These are phyloP conservation scores for Thermophis baileyi DNA, from an alignment of 2,113 vertebrate species.

Conservation along the genomic window DNA sequence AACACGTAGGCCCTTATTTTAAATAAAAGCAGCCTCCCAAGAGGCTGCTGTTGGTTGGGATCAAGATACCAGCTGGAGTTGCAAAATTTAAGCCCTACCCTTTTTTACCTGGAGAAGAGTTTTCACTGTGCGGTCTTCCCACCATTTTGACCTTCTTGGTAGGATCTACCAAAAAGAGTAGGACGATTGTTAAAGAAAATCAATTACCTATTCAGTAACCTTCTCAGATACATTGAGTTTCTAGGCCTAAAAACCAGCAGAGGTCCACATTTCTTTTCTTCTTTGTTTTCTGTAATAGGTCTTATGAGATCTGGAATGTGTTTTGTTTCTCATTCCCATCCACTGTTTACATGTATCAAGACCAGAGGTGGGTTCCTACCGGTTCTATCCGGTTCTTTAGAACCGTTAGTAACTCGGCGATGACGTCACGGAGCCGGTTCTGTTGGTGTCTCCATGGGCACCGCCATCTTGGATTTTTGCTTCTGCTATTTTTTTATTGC, in stretches of 20 bases:
- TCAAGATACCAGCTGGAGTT: not conserved
- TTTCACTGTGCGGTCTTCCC: not conserved
- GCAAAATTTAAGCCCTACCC: not conserved
- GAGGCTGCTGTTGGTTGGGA: not conserved
- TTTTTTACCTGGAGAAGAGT: not conserved
- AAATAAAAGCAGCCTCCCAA: not conserved
- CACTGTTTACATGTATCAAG: slow-evolving; percentile 58
- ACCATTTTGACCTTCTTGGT: not conserved
- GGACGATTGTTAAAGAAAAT: slow-evolving; percentile 50
- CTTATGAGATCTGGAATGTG: slow-evolving; percentile 41
- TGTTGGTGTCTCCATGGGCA: no score
- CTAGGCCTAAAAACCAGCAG: slow-evolving; percentile 41
- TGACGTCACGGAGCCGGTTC: no score
- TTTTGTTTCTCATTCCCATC: slow-evolving; percentile 41
- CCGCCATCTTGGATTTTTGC: no score
- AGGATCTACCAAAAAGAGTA: not conserved
- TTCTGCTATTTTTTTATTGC: no score
- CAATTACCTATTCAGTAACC: slow-evolving; percentile 35
- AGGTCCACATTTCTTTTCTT: slow-evolving; percentile 15
- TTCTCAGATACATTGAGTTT: slow-evolving; percentile 51
- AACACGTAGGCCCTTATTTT: slow-evolving; percentile 40
- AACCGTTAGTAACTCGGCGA: no score
- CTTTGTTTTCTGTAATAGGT: slow-evolving; percentile 18
- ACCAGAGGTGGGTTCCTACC: no score
- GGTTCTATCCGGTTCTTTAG: no score